Evolutionary conservation across 2,797 vertebrate genomes (phyloP), one percentile per base, ranked within the genome.

Genomic region (Orientallactaga sibirica): DNA sequence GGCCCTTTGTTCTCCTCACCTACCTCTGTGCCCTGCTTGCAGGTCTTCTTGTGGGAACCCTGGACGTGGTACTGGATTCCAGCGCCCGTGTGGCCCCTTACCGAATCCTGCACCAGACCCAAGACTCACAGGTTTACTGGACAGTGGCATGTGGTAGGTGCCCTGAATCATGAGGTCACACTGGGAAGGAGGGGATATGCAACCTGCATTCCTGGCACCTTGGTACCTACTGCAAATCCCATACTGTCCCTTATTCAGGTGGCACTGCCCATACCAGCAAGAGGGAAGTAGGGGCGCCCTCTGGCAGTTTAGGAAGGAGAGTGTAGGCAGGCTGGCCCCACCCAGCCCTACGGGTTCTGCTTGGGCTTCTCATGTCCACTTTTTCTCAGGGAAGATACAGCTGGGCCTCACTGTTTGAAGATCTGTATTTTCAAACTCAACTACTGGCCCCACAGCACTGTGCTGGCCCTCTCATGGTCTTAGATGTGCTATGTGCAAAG

Each of bases 11-110:
- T 25, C 85, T 9, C 16, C 78, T 97, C 73, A 94, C 55, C 43
- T 1, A 58, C 10, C 83, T 94, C 90, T 96, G 79, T 91, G 7
- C 71, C 19, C 96, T 74, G 27, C 58, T 82, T 43, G 86, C 84
- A 99, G 99, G 99, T 83, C 98, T 99, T 90, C 98, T 99, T 20
- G 99, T 99, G 68, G 99, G 99, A 88, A 99, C 99, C 0, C 94
- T 99, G 86, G 99, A 99, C 2, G 99, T 99, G 75, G 99, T 99
- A 89, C 98, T 99, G 98, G 99, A 99, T 98, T 99, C 99, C 79
- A 99, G 99, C 29, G 99, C 99, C 91, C 98, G 99, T 10, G 99
- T 99, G 66, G 99, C 99, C 43, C 99, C 99, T 0, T 99, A 99
- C 97, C 98, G 99, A 89, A 99, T 99, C 96, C 98, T 99, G 86